These are phyloP conservation scores for Sander vitreus DNA, from an alignment of 2,113 vertebrate species.

Conservation along the genomic window DNA sequence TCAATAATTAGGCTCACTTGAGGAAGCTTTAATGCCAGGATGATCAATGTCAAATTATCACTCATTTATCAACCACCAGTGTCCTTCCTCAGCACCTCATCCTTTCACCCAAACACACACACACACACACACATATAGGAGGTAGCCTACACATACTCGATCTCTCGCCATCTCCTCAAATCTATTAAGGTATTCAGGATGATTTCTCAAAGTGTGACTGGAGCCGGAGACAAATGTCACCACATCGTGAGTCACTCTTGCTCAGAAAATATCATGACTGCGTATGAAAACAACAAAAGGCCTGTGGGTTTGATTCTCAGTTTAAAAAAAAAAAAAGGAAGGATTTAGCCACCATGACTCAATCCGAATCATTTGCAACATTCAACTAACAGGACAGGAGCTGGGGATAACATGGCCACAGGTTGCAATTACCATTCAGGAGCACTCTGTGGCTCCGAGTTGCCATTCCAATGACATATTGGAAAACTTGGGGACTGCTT, in stretches of 20 bases:
- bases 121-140: not conserved
- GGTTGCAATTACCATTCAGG: conserved; percentile 44
- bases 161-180: not conserved
- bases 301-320: not conserved
- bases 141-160: not conserved
- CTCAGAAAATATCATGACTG: not conserved
- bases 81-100: not conserved
- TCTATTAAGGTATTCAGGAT: not conserved
- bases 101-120: not conserved
- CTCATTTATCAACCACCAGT: conserved; percentile 21
- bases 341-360: not conserved
- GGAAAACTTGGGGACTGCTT: conserved; percentile 53
- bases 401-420: conserved; percentile 12
- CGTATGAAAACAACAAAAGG: not conserved
- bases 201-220: not conserved
- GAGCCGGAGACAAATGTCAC: conserved; percentile 35
- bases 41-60: conserved; percentile 60
- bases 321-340: not conserved
- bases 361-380: not conserved
- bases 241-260: conserved; percentile 4
- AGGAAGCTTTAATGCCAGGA: conserved; percentile 32
- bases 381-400: not conserved
- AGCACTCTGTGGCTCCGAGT: conserved; percentile 28
- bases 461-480: conserved; percentile 53
- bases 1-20: conserved; percentile 39